Conservation (phyloP, 1,140 invertebrate genomes). For the Pentalonia nigronervosa region DNA sequence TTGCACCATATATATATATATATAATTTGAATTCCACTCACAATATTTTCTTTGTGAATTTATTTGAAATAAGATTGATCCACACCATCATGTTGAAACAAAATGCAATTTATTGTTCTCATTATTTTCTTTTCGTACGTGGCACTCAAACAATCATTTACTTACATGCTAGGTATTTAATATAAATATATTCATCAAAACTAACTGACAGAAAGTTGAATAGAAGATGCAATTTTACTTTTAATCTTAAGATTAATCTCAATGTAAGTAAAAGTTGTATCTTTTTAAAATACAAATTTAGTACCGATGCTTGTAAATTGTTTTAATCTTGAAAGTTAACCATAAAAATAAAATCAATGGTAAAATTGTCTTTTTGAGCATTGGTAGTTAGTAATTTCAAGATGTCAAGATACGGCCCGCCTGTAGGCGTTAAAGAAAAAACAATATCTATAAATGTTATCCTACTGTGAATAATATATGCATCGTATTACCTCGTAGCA, state of each 20-base stretch:
- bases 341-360: background rate
- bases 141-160: background rate
- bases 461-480: background rate
- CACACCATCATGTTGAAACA: background rate
- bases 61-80: background rate
- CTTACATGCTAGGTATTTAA: background rate
- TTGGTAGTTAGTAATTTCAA: background rate
- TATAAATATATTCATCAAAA: background rate
- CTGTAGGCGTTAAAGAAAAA: background rate
- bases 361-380: background rate
- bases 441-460: conserved; percentile 29
- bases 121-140: background rate
- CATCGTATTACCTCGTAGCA: background rate
- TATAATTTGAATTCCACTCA: background rate
- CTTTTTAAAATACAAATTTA: background rate
- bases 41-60: background rate
- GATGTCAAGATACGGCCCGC: background rate
- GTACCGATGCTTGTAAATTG: background rate
- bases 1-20: background rate
- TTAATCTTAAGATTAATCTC: background rate
- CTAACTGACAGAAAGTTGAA: background rate
- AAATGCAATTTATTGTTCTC: background rate
- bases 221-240: no score
- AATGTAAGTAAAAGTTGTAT: background rate
- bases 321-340: background rate